Base-by-base conservation (phyloP, 2,113 vertebrate species). In the Ptilorrhoa leucosticta region DNA sequence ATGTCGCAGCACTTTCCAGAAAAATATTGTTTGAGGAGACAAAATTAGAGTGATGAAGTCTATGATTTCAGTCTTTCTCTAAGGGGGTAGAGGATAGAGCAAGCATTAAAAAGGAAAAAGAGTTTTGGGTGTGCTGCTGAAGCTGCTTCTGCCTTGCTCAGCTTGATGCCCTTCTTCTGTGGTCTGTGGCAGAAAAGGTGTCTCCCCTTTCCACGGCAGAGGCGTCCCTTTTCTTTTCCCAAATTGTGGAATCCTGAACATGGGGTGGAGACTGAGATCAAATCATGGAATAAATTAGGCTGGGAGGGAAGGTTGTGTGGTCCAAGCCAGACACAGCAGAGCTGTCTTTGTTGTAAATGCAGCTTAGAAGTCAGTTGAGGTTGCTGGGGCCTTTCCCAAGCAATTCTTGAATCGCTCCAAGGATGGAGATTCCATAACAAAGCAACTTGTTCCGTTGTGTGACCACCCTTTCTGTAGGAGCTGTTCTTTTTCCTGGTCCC, bases 401-500 rank as follows among this genome's bases (percentile, higher is more conserved):
- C 0, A 2, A 16, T 22, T 37, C 16, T 76, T 47, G 4, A 86
- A 9, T 31, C 8, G 9, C 14, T 71, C 19, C 30, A 30, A 60
- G 70, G 39, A n/a, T 45, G 81, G 61, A 68, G 45, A 39, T 56
- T 45, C 47, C 47, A 27, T 13, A 72, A 51, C 42, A 68, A 78
- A 60, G 40, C 39, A 47, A 2, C 30, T 50, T 54, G 18, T 54
- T 65, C 45, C 21, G 8, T 4, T 17, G 26, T 0, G 1, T 33
- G 54, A 35, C 10, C 40, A 39, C 13, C 6, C 11, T 48, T 76
- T 86, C 22, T 61, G 6, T 19, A 57, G 57, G 28, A 79, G 9
- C 11, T 53, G 0, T 4, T 33, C 47, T 42, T 50, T 11, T 0
- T 16, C 5, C 19, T 2, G 3, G 1, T n/a, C 44, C 11, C 28